Evolutionary conservation across 2,113 vertebrate species (phyloP).

Genomic region (Odocoileus hemionus): DNA sequence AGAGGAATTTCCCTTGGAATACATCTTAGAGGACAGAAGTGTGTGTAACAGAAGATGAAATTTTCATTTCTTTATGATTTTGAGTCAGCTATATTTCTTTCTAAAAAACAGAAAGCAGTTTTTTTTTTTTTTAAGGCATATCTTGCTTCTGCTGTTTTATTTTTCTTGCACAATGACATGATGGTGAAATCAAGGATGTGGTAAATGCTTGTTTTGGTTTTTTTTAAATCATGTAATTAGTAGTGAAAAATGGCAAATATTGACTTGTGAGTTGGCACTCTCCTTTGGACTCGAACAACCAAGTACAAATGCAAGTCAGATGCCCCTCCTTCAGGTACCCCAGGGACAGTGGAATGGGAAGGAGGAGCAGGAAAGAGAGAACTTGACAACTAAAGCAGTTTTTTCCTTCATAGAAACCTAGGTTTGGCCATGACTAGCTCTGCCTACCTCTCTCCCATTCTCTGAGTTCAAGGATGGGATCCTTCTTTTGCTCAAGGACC

Average conservation of each 20-base stretch:
- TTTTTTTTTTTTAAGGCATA: neutral
- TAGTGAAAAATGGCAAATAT: conserved; percentile 28
- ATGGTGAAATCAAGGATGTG: conserved; percentile 39
- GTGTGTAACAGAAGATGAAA: neutral
- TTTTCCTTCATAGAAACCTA: neutral
- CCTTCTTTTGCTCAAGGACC: neutral
- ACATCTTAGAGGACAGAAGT: neutral
- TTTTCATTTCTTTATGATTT: neutral
- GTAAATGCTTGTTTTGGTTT: neutral
- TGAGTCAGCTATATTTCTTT: neutral
- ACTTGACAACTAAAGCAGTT: neutral
- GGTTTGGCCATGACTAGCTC: neutral
- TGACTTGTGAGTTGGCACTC: neutral
- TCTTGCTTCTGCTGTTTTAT: neutral
- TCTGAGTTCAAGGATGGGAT: neutral
- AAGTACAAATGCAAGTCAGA: neutral
- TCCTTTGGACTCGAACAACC: neutral
- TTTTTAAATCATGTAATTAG: neutral
- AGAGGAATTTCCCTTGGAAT: neutral
- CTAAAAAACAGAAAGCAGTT: neutral
- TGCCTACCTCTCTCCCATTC: neutral
- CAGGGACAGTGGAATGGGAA: neutral
- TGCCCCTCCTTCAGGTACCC: neutral
- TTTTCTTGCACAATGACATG: neutral
- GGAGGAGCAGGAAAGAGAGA: neutral